Evolutionary conservation across 2,113 vertebrate genomes (phyloP).

Genomic region (Brachionichthys hirsutus): DNA sequence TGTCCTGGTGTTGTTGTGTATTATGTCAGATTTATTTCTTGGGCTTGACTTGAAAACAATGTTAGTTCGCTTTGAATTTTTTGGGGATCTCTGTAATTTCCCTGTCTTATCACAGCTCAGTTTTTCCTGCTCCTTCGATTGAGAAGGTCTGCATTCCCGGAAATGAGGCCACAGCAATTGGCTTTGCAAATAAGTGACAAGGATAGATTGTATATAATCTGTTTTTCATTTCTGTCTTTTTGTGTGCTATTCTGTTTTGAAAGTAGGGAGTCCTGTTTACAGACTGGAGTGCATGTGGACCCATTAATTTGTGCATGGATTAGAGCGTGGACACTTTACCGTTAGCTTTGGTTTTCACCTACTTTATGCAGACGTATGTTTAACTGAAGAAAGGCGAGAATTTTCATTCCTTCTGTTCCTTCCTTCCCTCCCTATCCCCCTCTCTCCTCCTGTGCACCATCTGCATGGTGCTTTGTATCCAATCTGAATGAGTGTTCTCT

Average conservation of each 20-base stretch:
- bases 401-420: conserved; percentile 30
- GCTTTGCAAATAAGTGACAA: conserved; percentile 62
- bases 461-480: conserved; percentile 61
- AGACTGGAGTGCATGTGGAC: not conserved
- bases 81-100: not conserved
- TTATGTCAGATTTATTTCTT: too few relatives aligned
- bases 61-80: not conserved
- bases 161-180: conserved; percentile 61
- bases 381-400: conserved; percentile 20
- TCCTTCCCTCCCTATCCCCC: conserved; percentile 24
- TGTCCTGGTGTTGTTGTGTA: too few relatives aligned
- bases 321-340: too few relatives aligned
- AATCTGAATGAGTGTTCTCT: conserved; percentile 52
- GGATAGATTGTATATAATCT: conserved; percentile 43
- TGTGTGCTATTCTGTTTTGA: conserved; percentile 23
- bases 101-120: conserved; percentile 39
- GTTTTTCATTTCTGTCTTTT: conserved; percentile 12
- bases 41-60: too few relatives aligned
- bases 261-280: conserved; percentile 20
- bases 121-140: conserved; percentile 41
- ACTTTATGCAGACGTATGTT: not conserved
- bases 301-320: not conserved
- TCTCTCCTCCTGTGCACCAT: conserved; percentile 70
- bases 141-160: conserved; percentile 26
- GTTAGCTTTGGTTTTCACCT: too few relatives aligned